phyloP scores from a whole-genome alignment of 2,797 vertebrate species.

The Alosa sapidissima region DNA sequence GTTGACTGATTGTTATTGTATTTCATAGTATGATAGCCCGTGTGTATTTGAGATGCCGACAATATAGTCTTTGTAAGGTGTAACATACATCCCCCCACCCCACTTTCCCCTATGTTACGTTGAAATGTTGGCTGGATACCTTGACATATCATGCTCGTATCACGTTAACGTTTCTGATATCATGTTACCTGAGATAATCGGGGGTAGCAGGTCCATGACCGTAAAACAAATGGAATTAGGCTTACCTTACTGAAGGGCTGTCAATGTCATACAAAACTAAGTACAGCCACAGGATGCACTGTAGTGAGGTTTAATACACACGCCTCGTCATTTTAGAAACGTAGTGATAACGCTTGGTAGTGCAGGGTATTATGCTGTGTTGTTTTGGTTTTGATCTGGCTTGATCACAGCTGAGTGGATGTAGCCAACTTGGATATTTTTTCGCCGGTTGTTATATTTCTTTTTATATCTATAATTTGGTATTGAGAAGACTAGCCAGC shows the following conservation, averaged over 20 bases:
- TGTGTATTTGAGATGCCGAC: not conserved
- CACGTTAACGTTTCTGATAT: not conserved
- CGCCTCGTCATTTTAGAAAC: not conserved
- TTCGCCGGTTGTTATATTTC: not conserved
- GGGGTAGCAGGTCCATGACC: not conserved
- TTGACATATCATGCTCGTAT: not conserved
- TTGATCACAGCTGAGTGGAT: constrained; percentile 12
- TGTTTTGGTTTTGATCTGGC: constrained; percentile 19
- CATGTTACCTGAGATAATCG: not conserved
- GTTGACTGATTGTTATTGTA: not conserved
- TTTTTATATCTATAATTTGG: not conserved
- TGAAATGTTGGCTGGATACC: not conserved
- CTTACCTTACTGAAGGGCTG: not conserved
- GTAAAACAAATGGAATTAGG: not conserved
- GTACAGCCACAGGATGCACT: not conserved
- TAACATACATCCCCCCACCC: too few species aligned
- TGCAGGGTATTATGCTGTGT: not conserved
- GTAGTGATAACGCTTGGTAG: not conserved
- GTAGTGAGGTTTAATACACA: not conserved
- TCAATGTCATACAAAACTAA: not conserved
- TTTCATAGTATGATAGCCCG: not conserved
- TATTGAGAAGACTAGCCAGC: not conserved
- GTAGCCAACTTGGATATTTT: not conserved
- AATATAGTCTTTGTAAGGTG: not conserved
- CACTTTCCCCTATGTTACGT: too few species aligned